Percentiles rank a stretch among this genome's conserved stretches.
These are phyloP conservation scores for Cryptotis parvus DNA, from an alignment of 2,113 vertebrate species.

Conservation along the genomic window DNA sequence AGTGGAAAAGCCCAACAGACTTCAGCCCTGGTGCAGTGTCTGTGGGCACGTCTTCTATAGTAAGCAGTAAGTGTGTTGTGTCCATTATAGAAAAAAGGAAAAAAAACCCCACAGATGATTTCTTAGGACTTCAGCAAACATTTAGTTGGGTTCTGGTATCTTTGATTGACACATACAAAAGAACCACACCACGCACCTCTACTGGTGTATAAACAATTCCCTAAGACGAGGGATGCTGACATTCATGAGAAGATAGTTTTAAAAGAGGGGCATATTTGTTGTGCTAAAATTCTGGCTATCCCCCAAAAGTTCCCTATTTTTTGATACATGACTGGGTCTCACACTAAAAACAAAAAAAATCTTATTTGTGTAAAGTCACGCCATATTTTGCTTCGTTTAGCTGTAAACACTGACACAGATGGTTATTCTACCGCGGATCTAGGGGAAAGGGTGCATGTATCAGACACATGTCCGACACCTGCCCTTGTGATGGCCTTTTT, in stretches of 20 bases:
- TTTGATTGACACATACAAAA: constrained; percentile 40
- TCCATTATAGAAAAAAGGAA: constrained; percentile 41
- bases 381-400: constrained; percentile 52
- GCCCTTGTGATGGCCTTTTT: neutral
- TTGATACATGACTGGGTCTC: neutral
- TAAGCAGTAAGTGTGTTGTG: constrained; percentile 3
- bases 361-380: constrained; percentile 50
- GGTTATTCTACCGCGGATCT: constrained; percentile 31
- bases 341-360: neutral
- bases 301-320: neutral
- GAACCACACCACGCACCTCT: constrained; percentile 4
- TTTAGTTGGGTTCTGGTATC: neutral
- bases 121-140: neutral
- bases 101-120: constrained; percentile 35
- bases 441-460: constrained; percentile 6
- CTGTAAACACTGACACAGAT: constrained; percentile 25
- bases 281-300: constrained; percentile 49
- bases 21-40: constrained; percentile 59
- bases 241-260: constrained; percentile 34
- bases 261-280: constrained; percentile 14
- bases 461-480: neutral
- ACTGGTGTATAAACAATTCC: constrained; percentile 21
- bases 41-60: constrained; percentile 70
- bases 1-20: constrained; percentile 35
- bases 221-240: neutral